phyloP scores from a whole-genome alignment of 2,797 vertebrate genomes.

The Dipus sagitta region DNA sequence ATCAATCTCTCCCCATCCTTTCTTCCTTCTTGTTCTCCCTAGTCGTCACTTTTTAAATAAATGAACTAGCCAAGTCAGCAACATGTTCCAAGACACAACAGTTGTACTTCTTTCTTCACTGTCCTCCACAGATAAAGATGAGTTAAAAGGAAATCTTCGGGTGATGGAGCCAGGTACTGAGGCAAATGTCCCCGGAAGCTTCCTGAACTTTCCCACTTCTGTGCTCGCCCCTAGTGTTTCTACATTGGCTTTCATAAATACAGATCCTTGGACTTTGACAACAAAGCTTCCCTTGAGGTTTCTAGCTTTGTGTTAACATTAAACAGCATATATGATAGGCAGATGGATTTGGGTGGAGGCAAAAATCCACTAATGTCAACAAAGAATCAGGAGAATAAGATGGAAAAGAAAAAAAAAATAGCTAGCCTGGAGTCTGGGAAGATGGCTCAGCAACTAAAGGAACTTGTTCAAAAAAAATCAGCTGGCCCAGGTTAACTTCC shows the following conservation, averaged over 20 bases:
- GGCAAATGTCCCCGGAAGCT: neutral
- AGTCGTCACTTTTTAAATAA: neutral
- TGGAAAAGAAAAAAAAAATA: neutral
- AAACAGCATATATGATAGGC: slow-evolving; percentile 31
- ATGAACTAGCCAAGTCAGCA: neutral
- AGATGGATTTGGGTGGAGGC: neutral
- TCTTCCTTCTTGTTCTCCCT: neutral
- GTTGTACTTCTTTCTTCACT: neutral
- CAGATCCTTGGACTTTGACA: neutral
- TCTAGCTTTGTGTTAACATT: neutral
- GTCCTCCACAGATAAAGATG: neutral
- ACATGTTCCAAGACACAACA: neutral
- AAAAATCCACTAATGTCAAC: neutral
- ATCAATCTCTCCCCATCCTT: rapidly evolving
- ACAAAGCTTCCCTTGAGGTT: neutral
- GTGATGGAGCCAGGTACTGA: neutral
- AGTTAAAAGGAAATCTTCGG: neutral
- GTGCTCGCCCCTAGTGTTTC: neutral
- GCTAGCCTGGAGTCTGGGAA: no score
- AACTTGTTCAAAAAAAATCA: no score
- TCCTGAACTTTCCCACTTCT: neutral
- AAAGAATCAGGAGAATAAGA: neutral
- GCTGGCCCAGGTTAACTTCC: no score
- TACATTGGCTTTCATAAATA: slow-evolving; percentile 50
- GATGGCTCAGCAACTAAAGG: no score